Evolutionary conservation across 2,113 vertebrate species (phyloP), one percentile per base, ranked within the genome.

Genomic region (Alethe castanea): DNA sequence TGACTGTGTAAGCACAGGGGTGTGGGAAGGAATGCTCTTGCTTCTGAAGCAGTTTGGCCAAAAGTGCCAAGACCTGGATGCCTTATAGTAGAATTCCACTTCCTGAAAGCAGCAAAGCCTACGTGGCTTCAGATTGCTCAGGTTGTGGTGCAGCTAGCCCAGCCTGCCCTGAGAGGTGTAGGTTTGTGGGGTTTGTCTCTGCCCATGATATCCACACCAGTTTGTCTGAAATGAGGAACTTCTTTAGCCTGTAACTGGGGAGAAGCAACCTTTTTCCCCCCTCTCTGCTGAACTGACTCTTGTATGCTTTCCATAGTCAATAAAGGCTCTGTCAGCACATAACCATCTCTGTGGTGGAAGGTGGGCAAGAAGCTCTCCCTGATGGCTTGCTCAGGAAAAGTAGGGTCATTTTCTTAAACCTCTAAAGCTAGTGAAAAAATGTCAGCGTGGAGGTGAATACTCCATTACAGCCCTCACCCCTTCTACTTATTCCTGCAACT

Each of bases 161-260:
- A 1, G 2, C 5, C 16, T 74, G 31, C 19, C 13, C n/a, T 31
- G 31, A 54, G 42, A 57, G 26, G 5, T 44, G 16, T n/a, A 9
- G 4, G 11, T 52, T 90, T 60, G 26, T 78, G 15, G 8, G 8
- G 1, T 52, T 77, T 7, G 1, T 20, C 28, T 56, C 52, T 81
- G 44, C 28, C 29, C 0, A 0, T 73, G 29, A 47, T 24, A 12
- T 83, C 44, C 17, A 11, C 2, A 9, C 18, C 0, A 0, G 6
- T 50, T 47, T 50, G 42, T 54, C 35, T 71, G 38, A 71, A 78
- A 70, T 20, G 5, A 62, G 23, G 33, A 81, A 4, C 9, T 28
- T 40, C 19, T 48, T 57, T 40, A 54, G 24, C 14, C 33, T 69
- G 2, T 20, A 22, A 19, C 9, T 38, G 19, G 8, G 31, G 53